Evolutionary conservation across 2,797 vertebrate genomes (phyloP).

Genomic region (Podarcis lilfordi): DNA sequence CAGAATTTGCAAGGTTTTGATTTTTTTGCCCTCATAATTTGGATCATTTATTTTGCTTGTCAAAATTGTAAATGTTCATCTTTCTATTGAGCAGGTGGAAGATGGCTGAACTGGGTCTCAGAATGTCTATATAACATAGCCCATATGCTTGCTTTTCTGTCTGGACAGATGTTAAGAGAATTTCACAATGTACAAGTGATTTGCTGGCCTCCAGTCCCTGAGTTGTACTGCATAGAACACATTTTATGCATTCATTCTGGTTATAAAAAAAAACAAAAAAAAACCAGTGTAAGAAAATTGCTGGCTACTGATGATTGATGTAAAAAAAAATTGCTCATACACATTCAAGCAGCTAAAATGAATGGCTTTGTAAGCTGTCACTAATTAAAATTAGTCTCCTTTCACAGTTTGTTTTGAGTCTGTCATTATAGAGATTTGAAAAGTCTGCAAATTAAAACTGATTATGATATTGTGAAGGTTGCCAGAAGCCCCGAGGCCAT

Average conservation of each 20-base stretch:
- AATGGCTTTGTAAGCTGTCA: not conserved
- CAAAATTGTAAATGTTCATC: not conserved
- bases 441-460: not conserved
- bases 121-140: not conserved
- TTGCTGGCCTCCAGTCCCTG: not conserved
- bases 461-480: not conserved
- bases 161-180: constrained; percentile 13
- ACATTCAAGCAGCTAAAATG: not conserved
- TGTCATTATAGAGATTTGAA: not conserved
- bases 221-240: not conserved
- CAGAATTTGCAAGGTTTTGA: not conserved
- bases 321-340: not conserved
- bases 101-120: not conserved
- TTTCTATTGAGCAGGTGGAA: not conserved
- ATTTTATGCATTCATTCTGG: not conserved
- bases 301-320: not conserved
- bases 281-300: not conserved
- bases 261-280: not conserved
- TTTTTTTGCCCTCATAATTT: not conserved
- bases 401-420: not conserved
- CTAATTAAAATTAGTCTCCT: constrained; percentile 23
- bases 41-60: not conserved
- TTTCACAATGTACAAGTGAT: constrained; percentile 5
- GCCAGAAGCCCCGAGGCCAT: not conserved
- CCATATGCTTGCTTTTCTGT: constrained; percentile 8